Percentiles rank a stretch among this genome's conserved stretches.
Conservation (phyloP, 37 sponge, comb jelly and placozoan species). For the Spongilla lacustris region DNA sequence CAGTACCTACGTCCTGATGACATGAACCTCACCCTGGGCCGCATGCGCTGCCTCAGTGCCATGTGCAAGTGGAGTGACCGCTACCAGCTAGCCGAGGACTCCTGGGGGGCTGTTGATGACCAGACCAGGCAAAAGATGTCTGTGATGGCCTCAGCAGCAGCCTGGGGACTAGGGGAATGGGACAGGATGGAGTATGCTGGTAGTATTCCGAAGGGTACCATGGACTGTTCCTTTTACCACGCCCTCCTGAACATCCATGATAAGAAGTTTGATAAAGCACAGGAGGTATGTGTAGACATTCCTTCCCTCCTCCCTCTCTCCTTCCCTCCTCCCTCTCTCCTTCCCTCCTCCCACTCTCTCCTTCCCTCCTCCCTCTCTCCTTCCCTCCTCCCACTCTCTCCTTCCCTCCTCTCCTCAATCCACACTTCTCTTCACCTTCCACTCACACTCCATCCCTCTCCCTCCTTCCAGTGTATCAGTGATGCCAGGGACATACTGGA, state of each 20-base stretch:
- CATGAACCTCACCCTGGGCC: conserved; percentile 82
- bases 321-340: not conserved
- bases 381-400: not conserved
- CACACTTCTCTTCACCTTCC: not conserved
- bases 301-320: not conserved
- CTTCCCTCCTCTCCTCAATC: too few relatives aligned
- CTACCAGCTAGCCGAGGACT: conserved; percentile 76
- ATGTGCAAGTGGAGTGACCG: conserved; percentile 92
- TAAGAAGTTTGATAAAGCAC: not conserved
- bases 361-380: conserved; percentile 6
- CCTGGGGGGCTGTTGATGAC: conserved; percentile 78
- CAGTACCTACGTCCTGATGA: conserved; percentile 73
- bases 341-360: not conserved
- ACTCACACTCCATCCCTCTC: not conserved
- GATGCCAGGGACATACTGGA: conserved; percentile 82
- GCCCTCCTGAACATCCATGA: conserved; percentile 44
- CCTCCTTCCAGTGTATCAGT: conserved; percentile 1
- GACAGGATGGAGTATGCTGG: conserved; percentile 81
- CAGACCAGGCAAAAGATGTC: conserved; percentile 86
- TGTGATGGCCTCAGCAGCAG: conserved; percentile 88
- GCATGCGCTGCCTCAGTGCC: conserved; percentile 93
- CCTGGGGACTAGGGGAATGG: conserved; percentile 96
- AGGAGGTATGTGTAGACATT: not conserved
- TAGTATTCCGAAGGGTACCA: conserved; percentile 67
- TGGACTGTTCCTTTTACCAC: conserved; percentile 85